Percentiles rank a stretch among this genome's conserved stretches.
Evolutionary conservation across 2,888 invertebrate species (phyloP).

Genomic region (Drosophila monieri): DNA sequence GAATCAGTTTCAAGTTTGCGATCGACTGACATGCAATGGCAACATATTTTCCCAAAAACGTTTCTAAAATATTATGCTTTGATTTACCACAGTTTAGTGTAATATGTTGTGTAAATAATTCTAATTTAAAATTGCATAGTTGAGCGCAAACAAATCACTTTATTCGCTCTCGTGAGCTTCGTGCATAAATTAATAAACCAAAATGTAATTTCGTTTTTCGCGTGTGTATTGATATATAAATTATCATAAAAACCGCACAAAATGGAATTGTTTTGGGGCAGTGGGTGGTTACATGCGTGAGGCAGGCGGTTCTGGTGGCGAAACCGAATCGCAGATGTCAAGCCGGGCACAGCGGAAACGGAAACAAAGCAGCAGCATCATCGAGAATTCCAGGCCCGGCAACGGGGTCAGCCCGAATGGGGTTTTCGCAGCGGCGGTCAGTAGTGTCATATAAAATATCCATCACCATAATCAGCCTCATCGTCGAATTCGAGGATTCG

Average conservation of each 20-base stretch:
- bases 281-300: conserved; percentile 2
- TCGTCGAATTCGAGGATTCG: conserved; percentile 1
- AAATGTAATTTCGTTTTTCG: conserved; percentile 45
- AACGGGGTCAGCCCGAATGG: conserved; percentile 22
- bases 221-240: conserved; percentile 46
- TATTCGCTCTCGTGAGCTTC: conserved; percentile 16
- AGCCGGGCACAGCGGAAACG: conserved; percentile 64
- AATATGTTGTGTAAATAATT: conserved; percentile 20
- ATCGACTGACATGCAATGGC: conserved; percentile 1
- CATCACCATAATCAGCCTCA: conserved; percentile 47
- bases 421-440: conserved; percentile 18
- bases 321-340: conserved; percentile 50
- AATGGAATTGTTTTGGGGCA: conserved; percentile 46
- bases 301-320: conserved; percentile 18
- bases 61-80: not conserved
- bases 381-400: conserved; percentile 46
- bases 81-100: not conserved
- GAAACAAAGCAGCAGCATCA: conserved; percentile 69
- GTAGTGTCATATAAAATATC: conserved; percentile 56
- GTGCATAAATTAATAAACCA: conserved; percentile 49
- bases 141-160: conserved; percentile 25
- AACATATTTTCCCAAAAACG: not conserved
- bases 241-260: conserved; percentile 33
- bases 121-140: conserved; percentile 18
- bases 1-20: conserved; percentile 21